Conservation (phyloP, 2,888 invertebrate genomes). For the Glyphotaelius pellucidus region DNA sequence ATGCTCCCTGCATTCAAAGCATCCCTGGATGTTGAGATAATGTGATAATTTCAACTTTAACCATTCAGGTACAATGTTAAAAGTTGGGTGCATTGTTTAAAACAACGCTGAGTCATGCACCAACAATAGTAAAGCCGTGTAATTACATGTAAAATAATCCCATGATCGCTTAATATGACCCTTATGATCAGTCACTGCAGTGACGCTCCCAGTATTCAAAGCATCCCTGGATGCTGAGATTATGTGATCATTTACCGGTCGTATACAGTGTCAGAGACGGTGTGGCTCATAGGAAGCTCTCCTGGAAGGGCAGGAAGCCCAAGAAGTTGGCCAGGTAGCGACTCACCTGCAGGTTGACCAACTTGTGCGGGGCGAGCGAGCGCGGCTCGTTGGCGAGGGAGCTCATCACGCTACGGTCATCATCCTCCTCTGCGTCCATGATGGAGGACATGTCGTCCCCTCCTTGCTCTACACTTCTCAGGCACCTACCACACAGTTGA, state of each 20-base stretch:
- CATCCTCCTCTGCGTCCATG: slow-evolving; percentile 85
- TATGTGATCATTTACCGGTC: slow-evolving; percentile 61
- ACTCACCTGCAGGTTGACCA: slow-evolving; percentile 80
- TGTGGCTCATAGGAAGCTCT: slow-evolving; percentile 64
- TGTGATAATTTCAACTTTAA: neutral
- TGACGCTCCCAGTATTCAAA: slow-evolving; percentile 10
- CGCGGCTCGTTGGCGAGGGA: slow-evolving; percentile 69
- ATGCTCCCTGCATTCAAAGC: neutral
- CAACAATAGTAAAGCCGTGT: neutral
- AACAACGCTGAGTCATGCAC: neutral
- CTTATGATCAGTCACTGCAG: neutral
- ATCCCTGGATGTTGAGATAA: neutral
- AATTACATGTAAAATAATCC: neutral
- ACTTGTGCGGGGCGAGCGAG: slow-evolving; percentile 73
- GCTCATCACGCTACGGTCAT: slow-evolving; percentile 82
- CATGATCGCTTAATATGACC: neutral
- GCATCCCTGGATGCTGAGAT: slow-evolving; percentile 55
- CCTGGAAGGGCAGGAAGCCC: slow-evolving; percentile 66
- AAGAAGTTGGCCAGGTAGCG: slow-evolving; percentile 68
- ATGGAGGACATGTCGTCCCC: slow-evolving; percentile 82
- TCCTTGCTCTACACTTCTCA: slow-evolving; percentile 79
- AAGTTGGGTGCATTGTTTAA: neutral
- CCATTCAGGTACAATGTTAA: neutral
- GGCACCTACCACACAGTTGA: slow-evolving; percentile 88
- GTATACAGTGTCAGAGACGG: neutral